Conservation (phyloP, 1,140 invertebrate species). For the Orius laevigatus region DNA sequence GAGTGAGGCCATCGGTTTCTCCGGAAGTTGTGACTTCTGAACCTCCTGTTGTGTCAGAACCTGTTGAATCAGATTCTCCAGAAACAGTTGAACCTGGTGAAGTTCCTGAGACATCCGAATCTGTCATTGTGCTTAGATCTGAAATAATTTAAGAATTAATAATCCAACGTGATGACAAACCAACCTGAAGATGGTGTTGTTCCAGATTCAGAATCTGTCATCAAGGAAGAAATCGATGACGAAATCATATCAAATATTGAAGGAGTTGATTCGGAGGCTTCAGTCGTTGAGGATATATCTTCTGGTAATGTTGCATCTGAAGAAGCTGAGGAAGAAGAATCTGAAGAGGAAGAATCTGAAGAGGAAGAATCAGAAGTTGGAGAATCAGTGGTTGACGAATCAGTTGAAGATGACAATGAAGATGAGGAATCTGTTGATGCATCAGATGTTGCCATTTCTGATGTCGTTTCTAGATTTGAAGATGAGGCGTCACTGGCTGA, state of each 20-base stretch:
- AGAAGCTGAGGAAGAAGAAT: slow-evolving; percentile 3
- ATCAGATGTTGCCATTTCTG: slow-evolving; percentile 10
- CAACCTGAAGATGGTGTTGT: background rate
- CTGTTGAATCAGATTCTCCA: background rate
- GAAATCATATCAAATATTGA: background rate
- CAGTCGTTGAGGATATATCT: slow-evolving; percentile 12
- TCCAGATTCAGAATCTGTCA: slow-evolving; percentile 1
- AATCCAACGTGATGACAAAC: background rate
- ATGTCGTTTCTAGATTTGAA: background rate
- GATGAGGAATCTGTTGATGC: slow-evolving; percentile 18
- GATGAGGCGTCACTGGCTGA: background rate
- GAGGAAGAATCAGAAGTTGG: slow-evolving; percentile 11
- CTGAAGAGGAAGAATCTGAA: slow-evolving; percentile 13
- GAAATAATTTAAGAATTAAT: background rate
- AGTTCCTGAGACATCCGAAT: background rate
- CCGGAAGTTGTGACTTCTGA: background rate
- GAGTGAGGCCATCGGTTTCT: background rate
- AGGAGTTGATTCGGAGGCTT: slow-evolving; percentile 7
- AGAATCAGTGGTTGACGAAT: slow-evolving; percentile 16
- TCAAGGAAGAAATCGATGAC: background rate
- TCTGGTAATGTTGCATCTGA: slow-evolving; percentile 12
- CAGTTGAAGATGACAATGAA: slow-evolving; percentile 20
- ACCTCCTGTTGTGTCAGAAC: background rate
- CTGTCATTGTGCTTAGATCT: too few species aligned
- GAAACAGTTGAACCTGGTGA: background rate